Base-by-base conservation (phyloP, 2,113 vertebrate species). In the Vimba vimba region DNA sequence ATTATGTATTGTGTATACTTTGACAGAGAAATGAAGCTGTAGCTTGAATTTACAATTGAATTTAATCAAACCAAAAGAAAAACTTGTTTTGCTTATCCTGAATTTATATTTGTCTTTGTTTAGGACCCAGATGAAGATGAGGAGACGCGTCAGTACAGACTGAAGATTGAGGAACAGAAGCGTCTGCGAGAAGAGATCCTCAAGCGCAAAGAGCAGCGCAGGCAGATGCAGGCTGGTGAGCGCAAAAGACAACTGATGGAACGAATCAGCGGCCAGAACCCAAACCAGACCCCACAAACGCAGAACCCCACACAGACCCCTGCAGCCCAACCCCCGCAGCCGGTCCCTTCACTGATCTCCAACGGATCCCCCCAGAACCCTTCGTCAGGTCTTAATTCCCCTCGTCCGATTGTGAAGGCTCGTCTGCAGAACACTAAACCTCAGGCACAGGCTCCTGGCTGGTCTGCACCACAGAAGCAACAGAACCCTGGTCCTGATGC, bases 141-240 rank as follows among this genome's bases (percentile, higher is more conserved):
- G 82, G 98, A 99, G 90, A 99, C 98, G 0, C 91, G 97, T 68
- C 91, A 97, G 81, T 99, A 99, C 83, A 96, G 98, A 60, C 87
- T 98, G 86, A 99, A 99, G 94, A 98, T 99, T 4, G 98, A 99
- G 82, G 97, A 99, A 85, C 98, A 99, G 93, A 99, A 99, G 87
- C 96, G 97, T 12, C 93, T 98, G 3, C 93, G 98, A 55, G 97
- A 99, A 88, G 97, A 98, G 93, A 98, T 99, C 83, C 93, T 99
- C 82, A 98, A 93, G 84, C 96, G 94, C 68, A 99, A 99, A 92
- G 98, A 99, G 92, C 86, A 97, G 81, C 94, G 98, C 12, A 94
- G 98, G 81, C 98, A 99, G 88, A 96, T 98, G 95, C 98, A 99
- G 93, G 98, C 98, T 0, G 97, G 97, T 1, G 96, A 97, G 55